Evolutionary conservation across 2,797 vertebrate species (phyloP).

Genomic region (Alosa sapidissima): DNA sequence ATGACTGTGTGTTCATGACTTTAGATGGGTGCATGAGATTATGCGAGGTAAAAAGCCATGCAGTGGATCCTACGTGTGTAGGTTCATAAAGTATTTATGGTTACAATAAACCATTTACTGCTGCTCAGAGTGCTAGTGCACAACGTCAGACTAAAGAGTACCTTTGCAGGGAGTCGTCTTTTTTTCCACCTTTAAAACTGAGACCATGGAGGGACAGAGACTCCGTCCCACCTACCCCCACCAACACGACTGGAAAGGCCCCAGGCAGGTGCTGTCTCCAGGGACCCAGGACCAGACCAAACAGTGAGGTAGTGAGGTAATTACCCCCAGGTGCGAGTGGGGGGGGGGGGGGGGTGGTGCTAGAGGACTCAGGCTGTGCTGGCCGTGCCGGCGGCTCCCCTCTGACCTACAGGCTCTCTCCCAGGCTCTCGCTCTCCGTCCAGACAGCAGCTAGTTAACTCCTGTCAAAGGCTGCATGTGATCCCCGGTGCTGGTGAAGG

Average conservation of each 20-base stretch:
- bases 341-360: neutral
- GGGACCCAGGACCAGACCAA: slow-evolving; percentile 37
- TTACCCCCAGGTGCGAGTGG: slow-evolving; percentile 53
- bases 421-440: slow-evolving; percentile 30
- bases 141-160: neutral
- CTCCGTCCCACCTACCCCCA: neutral
- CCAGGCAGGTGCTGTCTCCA: slow-evolving; percentile 49
- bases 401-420: slow-evolving; percentile 51
- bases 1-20: slow-evolving; percentile 26
- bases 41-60: neutral
- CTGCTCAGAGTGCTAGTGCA: neutral
- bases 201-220: neutral
- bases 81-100: neutral
- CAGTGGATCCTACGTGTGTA: neutral
- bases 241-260: slow-evolving; percentile 18
- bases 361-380: slow-evolving; percentile 44
- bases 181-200: neutral
- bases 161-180: neutral
- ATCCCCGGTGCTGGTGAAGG: neutral
- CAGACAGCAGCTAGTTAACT: slow-evolving; percentile 44
- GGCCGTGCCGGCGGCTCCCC: slow-evolving; percentile 42
- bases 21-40: neutral
- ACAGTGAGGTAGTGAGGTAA: slow-evolving; percentile 56
- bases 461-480: slow-evolving; percentile 40
- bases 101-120: neutral